A percentile compares a stretch with the other conserved stretches of the same genome.
Conservation (phyloP, 2,113 vertebrate genomes). For the Ancistrus triradiatus region DNA sequence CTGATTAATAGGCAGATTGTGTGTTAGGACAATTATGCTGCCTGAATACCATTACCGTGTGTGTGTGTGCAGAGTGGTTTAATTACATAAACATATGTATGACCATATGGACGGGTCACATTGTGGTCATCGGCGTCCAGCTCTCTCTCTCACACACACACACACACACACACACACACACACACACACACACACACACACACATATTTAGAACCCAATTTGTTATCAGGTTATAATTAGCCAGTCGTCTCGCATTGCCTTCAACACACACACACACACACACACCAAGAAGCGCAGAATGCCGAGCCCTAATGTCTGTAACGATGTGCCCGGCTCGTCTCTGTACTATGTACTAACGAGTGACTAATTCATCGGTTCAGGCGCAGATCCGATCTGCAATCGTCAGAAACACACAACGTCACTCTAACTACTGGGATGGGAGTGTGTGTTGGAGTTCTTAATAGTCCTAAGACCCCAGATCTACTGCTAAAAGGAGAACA, state of each 20-base stretch:
- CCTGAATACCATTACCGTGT: too few species aligned
- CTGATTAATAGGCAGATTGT: too few species aligned
- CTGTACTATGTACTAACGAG: slow-evolving; percentile 39
- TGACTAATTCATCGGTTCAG: slow-evolving; percentile 43
- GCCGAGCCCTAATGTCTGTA: slow-evolving; percentile 41
- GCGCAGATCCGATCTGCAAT: slow-evolving; percentile 30
- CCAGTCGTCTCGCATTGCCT: slow-evolving; percentile 29
- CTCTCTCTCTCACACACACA: slow-evolving; percentile 4
- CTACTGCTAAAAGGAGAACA: too few species aligned
- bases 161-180: background rate
- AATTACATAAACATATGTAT: slow-evolving; percentile 23
- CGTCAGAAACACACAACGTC: slow-evolving; percentile 27
- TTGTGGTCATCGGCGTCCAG: too few species aligned
- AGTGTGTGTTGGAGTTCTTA: background rate
- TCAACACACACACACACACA: slow-evolving; percentile 27
- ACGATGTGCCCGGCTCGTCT: slow-evolving; percentile 43
- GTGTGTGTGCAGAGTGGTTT: background rate
- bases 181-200: slow-evolving; percentile 12
- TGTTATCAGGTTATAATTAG: slow-evolving; percentile 42
- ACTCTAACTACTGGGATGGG: slow-evolving; percentile 10
- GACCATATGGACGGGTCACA: slow-evolving; percentile 7
- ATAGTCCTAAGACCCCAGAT: too few species aligned
- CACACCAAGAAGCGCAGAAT: slow-evolving; percentile 19
- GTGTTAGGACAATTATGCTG: too few species aligned
- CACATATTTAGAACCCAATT: slow-evolving; percentile 7